Conservation (phyloP, 2,113 vertebrate genomes). For the Pterocles burchelli region DNA sequence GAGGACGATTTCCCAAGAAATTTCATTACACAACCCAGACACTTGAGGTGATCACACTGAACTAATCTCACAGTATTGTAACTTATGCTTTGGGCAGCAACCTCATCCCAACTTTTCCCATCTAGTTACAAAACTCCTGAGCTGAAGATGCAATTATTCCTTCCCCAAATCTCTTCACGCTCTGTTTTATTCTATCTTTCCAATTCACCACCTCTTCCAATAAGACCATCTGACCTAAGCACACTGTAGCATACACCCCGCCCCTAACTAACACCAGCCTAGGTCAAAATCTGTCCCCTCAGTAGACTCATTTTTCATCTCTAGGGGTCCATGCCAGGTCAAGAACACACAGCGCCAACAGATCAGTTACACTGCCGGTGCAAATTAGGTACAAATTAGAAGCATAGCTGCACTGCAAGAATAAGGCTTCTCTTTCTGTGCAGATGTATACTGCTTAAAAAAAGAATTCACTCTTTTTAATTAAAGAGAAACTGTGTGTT, state of each 20-base stretch:
- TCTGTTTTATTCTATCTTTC: not conserved
- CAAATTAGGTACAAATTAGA: constrained; percentile 47
- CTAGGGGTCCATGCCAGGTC: not conserved
- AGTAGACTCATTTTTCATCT: not conserved
- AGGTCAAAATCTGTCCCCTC: not conserved
- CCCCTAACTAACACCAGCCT: not conserved
- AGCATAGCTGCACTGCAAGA: not conserved
- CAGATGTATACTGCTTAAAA: not conserved
- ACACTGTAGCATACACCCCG: not conserved
- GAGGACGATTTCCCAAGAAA: not conserved
- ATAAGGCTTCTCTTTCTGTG: not conserved
- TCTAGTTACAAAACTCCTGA: not conserved
- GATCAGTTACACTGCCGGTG: constrained; percentile 13
- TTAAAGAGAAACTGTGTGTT: not conserved
- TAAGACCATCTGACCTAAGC: not conserved
- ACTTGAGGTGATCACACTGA: not conserved
- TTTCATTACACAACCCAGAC: not conserved
- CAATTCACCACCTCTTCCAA: not conserved
- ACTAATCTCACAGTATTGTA: not conserved
- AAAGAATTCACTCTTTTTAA: not conserved
- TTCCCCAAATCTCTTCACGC: not conserved
- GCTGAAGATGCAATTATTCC: not conserved
- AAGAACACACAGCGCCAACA: not conserved
- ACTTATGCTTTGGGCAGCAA: not conserved
- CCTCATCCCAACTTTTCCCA: not conserved